Percentiles rank a stretch among this genome's conserved stretches.
Evolutionary conservation across 2,797 vertebrate species (phyloP).

Genomic region (Macropus fuliginosus): DNA sequence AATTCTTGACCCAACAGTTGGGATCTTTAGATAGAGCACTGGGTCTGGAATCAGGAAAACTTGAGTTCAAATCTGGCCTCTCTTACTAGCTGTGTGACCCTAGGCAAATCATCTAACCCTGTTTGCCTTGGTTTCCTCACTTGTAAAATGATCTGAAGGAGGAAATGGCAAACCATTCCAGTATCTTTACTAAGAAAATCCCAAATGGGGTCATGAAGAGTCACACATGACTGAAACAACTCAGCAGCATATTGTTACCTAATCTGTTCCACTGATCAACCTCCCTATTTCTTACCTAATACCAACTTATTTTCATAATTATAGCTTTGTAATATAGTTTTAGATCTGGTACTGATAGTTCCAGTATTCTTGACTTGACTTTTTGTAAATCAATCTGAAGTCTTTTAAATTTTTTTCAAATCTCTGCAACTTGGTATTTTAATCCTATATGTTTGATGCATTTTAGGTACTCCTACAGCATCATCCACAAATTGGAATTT

Average conservation of each 20-base stretch:
- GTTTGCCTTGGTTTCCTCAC: not conserved
- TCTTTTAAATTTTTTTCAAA: not conserved
- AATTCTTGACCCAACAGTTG: no score
- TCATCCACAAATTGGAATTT: not conserved
- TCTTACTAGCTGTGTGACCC: not conserved
- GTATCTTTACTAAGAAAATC: not conserved
- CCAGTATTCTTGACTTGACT: not conserved
- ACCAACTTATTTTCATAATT: not conserved
- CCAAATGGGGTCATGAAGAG: not conserved
- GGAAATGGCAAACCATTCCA: not conserved
- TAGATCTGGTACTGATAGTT: not conserved
- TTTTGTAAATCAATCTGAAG: not conserved
- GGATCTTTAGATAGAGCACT: no score
- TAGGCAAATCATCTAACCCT: not conserved
- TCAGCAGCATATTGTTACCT: not conserved
- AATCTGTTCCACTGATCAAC: not conserved
- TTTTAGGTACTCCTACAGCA: not conserved
- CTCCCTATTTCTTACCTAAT: not conserved
- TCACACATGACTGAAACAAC: not conserved
- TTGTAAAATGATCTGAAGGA: not conserved
- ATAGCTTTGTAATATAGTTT: not conserved
- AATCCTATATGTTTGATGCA: not conserved
- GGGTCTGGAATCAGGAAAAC: not conserved
- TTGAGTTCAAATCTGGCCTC: not conserved
- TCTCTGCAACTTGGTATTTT: not conserved